These are phyloP conservation scores for Ooceraea biroi DNA, from an alignment of 1,140 invertebrate species.

Conservation along the genomic window DNA sequence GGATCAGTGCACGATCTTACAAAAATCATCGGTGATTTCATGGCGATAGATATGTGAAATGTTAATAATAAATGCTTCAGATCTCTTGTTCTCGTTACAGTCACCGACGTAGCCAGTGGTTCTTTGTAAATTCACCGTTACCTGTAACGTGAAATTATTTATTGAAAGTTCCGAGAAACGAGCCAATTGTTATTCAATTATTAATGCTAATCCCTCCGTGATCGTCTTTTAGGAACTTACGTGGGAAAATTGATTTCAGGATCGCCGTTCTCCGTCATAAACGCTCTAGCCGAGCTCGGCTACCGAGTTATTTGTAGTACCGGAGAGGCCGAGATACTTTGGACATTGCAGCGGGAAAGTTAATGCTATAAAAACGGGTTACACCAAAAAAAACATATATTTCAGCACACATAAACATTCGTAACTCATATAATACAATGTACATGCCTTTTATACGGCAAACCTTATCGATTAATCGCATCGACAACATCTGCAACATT, in stretches of 20 bases:
- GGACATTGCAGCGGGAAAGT: constrained; percentile 92
- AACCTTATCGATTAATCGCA: constrained; percentile 8
- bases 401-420: neutral
- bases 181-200: neutral
- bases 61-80: too few species aligned
- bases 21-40: too few species aligned
- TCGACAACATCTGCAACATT: constrained; percentile 1
- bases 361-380: constrained; percentile 68
- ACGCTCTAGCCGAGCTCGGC: constrained; percentile 91
- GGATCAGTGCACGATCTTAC: too few species aligned
- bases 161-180: neutral
- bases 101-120: too few species aligned
- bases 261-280: constrained; percentile 89
- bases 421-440: neutral
- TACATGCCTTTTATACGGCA: neutral
- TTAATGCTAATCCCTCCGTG: neutral
- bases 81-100: too few species aligned
- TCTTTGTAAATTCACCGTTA: too few species aligned
- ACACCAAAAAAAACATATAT: constrained; percentile 12
- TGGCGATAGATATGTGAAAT: too few species aligned
- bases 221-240: constrained; percentile 30
- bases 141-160: neutral
- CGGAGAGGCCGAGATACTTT: constrained; percentile 92
- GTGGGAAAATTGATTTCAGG: constrained; percentile 81
- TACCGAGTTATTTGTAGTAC: constrained; percentile 92